Evolutionary conservation across 2,113 vertebrate species (phyloP), one percentile per base, ranked within the genome.

Genomic region (Cairina moschata): DNA sequence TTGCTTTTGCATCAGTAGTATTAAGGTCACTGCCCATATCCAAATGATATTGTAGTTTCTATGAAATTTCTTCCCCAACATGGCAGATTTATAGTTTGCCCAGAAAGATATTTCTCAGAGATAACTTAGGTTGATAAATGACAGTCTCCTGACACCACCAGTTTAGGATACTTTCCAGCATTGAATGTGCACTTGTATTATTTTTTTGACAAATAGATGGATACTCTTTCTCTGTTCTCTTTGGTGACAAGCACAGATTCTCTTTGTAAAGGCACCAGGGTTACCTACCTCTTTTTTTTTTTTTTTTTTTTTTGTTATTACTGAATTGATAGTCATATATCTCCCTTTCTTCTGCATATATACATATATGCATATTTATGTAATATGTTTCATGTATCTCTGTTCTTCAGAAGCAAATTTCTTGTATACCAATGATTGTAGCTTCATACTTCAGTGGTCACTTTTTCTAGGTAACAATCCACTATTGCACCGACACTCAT

Each of bases 371-470:
- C 13, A 54, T 59, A 16, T 76, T 63, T 62, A 10, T 91, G 74
- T 72, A 87, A 67, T 34, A 29, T 6, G 8, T 79, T 74, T 78
- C 1, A 26, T 18, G 3, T 84, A 3, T 83, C 44, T 78, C 31
- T 65, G 5, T 69, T 69, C 20, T 74, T 9, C 38, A 32, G 8
- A 75, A 71, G 9, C 22, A 48, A 88, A 10, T 6, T 34, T 74
- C 6, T 59, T 83, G 3, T 66, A 25, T 54, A 5, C 13, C 20
- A 59, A 48, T 73, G 40, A 36, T 29, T 67, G 16, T 17, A 2
- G 26, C 54, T 65, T 34, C 9, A 1, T 50, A 13, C 1, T 1
- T 82, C 29, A 42, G 0, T 15, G 23, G 6, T 23, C 18, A 36
- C 8, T 72, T 77, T 54, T 54, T 88, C 63, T 42, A 62, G 21